phyloP scores from a whole-genome alignment of 2,113 vertebrate species.

The Etheostoma cragini region DNA sequence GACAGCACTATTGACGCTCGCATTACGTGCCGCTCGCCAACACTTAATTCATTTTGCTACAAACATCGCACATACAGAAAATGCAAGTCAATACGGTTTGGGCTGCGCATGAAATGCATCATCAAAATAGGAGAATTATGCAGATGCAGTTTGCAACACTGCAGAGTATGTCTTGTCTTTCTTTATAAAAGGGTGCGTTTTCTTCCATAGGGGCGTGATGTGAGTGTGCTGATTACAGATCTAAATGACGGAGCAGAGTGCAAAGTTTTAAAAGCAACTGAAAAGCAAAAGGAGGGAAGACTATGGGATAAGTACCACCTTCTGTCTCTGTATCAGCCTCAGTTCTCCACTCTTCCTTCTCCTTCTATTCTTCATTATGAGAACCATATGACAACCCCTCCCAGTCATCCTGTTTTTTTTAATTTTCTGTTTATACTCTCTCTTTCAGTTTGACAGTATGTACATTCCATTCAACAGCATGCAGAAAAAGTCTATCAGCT shows the following conservation, averaged over 20 bases:
- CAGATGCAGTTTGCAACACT: slow-evolving; percentile 53
- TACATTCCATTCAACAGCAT: neutral
- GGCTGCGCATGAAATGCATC: slow-evolving; percentile 67
- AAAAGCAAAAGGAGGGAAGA: neutral
- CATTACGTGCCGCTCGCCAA: slow-evolving; percentile 62
- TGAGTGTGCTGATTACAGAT: slow-evolving; percentile 18
- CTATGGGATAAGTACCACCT: neutral
- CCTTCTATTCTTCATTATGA: neutral
- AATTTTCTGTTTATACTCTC: neutral
- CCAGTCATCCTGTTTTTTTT: rapidly evolving
- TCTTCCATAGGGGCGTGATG: neutral
- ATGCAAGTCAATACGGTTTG: slow-evolving; percentile 63
- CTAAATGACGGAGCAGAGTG: neutral
- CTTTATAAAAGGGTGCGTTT: slow-evolving; percentile 14
- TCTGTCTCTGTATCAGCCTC: neutral
- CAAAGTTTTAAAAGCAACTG: slow-evolving; percentile 35
- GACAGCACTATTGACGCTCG: slow-evolving; percentile 66
- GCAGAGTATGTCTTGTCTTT: slow-evolving; percentile 59
- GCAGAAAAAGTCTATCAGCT: neutral
- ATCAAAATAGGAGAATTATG: slow-evolving; percentile 71
- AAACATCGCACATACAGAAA: slow-evolving; percentile 66
- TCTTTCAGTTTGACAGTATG: neutral
- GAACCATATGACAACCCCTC: neutral
- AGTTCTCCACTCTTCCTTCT: neutral
- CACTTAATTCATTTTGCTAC: slow-evolving; percentile 74